Base-by-base conservation (phyloP, 2,888 invertebrate genomes). In the Perithous albicinctus region DNA sequence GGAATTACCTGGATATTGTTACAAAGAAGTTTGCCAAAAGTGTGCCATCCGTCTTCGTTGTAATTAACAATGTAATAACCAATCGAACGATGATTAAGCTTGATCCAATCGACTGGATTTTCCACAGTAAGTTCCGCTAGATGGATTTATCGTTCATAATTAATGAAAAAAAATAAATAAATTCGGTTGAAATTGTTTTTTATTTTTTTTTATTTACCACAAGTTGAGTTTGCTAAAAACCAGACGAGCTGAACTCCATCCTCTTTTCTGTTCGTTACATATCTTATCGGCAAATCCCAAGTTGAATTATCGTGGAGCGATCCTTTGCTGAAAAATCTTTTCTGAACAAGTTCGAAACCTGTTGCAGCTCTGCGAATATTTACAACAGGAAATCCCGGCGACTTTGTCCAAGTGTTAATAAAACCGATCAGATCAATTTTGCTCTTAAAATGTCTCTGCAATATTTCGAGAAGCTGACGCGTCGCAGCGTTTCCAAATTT, bases 11-110 rank as follows among this genome's bases (percentile, higher is more conserved):
- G 56, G 48, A 77, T 66, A 66, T 87, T 63, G 0, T 5, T 32
- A 6, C 64, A 73, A 20, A 87, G 74, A 26, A 87, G 72, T 7
- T 80, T 51, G 43, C 63, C 26, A 67, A 87, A 87, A 7, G 51
- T 10, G 29, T 29, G 56, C 87, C 87, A 87, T n/a, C 70, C 76
- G 4, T 87, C 82, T 6, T 77, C 74, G n/a, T 83, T 85, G 76
- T 87, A 87, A 82, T 87, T 87, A 3, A 87, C 87, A 8, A 87
- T 84, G 61, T 87, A 87, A 41, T 87, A 87, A 8, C 87, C 87
- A 26, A 84, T 77, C 32, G 87, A 87, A 15, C 78, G 46, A 64
- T 87, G 86, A 83, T 87, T 87, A 26, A 87, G 66, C 63, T 87
- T 87, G 26, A 87, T 86, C 87, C 87, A 87, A 38, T 85, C 64